phyloP scores from a whole-genome alignment of 2,888 invertebrate species.

The Cantharis flavilabris region DNA sequence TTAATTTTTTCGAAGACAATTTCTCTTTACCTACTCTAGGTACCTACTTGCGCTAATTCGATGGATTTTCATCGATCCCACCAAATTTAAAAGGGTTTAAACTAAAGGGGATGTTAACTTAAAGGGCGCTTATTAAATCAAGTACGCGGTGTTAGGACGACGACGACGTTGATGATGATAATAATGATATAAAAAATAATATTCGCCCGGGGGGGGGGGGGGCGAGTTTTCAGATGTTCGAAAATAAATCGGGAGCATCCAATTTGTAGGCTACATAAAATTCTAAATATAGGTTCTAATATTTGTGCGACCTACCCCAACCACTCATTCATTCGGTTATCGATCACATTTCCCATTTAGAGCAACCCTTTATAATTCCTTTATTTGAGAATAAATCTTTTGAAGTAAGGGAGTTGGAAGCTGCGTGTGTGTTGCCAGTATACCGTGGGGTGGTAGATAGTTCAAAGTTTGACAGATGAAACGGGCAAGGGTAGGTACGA shows the following conservation, averaged over 20 bases:
- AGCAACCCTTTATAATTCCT: conserved; percentile 26
- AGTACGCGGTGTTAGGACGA: background rate
- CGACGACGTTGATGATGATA: no score
- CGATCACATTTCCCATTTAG: conserved; percentile 21
- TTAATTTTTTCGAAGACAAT: background rate
- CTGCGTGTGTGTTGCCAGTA: background rate
- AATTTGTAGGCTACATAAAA: background rate
- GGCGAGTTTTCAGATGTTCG: background rate
- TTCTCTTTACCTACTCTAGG: background rate
- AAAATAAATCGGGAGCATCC: background rate
- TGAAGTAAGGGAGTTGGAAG: conserved; percentile 10
- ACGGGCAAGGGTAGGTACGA: background rate
- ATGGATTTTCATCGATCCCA: background rate
- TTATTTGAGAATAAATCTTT: conserved; percentile 25
- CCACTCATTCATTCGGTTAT: conserved; percentile 17
- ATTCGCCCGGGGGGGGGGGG: no score
- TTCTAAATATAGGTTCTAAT: background rate
- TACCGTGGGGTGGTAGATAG: background rate
- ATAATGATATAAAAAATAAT: no score
- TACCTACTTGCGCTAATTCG: background rate
- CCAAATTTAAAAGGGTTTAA: background rate
- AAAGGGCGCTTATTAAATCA: background rate
- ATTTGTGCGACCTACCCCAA: conserved; percentile 23
- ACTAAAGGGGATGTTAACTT: background rate
- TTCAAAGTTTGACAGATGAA: conserved; percentile 7